Evolutionary conservation across 2,888 invertebrate species (phyloP), one percentile per base, ranked within the genome.

Genomic region (Pachymerium ferrugineum): DNA sequence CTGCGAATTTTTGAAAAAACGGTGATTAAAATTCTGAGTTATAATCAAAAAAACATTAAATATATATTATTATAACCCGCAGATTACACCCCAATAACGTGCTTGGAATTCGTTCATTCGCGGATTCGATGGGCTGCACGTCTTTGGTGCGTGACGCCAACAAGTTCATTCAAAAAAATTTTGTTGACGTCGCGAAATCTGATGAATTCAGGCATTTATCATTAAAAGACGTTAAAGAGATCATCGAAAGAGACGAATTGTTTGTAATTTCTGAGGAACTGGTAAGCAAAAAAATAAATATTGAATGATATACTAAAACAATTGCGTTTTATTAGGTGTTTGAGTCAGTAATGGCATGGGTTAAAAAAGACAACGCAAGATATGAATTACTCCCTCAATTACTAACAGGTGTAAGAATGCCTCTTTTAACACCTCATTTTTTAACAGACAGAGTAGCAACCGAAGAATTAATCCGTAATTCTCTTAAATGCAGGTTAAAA

Each of bases 321-420:
- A 16, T 6, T 6, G 14, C 14, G 5, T 16, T 8, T 67, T 67
- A 16, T 25, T 42, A 87, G 83, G 91, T 94, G 33, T 94, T 93
- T 84, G 91, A 92, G 81, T 91, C 92, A 1, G 89, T 90, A 47
- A 88, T 93, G 86, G 83, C 88, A 68, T 94, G 94, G 94, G 86
- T 88, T 5, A 90, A 90, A 80, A 86, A 87, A 77, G 88, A 88
- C 62, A 86, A 86, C 1, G 82, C 83, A 19, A 84, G 92, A 72
- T 84, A 86, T 33, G 81, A 84, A 6, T 81, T 86, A 78, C 83
- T 93, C 75, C 89, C 92, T 0, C 87, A 89, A 79, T 84, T 94
- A 22, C 84, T 94, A 76, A 86, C 90, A 6, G 86, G 88, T 77
- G 91, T 94, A 0, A 86, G 94, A 31, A 84, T 94, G 80, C 93